These are phyloP conservation scores for Silurus asotus DNA, from an alignment of 2,113 vertebrate genomes.

Conservation along the genomic window DNA sequence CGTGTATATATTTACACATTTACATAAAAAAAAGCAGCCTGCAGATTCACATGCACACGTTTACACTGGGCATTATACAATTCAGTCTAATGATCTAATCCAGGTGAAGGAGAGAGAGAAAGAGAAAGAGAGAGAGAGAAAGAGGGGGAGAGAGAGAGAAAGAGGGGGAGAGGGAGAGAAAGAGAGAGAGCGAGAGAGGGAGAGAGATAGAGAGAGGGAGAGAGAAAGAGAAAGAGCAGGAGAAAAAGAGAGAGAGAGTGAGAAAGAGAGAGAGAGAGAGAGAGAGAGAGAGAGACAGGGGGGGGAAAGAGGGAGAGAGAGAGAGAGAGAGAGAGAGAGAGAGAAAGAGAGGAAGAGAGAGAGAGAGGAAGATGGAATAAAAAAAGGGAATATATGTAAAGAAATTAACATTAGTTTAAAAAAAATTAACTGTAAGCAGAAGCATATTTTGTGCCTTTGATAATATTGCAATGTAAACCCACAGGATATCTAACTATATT, in stretches of 20 bases:
- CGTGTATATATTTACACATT: background rate
- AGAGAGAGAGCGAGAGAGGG: background rate
- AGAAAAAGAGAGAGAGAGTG: fast-evolving
- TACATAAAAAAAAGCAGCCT: background rate
- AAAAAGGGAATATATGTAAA: no score
- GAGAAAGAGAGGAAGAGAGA: no score
- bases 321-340: background rate
- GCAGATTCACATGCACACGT: background rate
- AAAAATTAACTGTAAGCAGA: background rate
- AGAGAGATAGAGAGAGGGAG: fast-evolving
- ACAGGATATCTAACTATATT: background rate
- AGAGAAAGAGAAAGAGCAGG: background rate
- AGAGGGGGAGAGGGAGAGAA: background rate
- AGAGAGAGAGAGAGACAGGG: background rate
- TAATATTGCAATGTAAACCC: background rate
- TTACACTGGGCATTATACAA: background rate
- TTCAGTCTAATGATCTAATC: background rate
- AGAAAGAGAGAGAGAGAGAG: background rate
- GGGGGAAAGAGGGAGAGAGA: background rate
- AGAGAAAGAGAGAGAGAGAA: background rate
- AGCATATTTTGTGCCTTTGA: background rate
- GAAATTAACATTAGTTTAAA: background rate
- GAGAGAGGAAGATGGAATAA: background rate
- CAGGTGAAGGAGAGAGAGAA: background rate
- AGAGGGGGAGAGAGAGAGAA: no score